Percentiles rank a stretch among this genome's conserved stretches.
Conservation (phyloP, 2,888 invertebrate genomes). For the Acanthacorydalis orientalis region DNA sequence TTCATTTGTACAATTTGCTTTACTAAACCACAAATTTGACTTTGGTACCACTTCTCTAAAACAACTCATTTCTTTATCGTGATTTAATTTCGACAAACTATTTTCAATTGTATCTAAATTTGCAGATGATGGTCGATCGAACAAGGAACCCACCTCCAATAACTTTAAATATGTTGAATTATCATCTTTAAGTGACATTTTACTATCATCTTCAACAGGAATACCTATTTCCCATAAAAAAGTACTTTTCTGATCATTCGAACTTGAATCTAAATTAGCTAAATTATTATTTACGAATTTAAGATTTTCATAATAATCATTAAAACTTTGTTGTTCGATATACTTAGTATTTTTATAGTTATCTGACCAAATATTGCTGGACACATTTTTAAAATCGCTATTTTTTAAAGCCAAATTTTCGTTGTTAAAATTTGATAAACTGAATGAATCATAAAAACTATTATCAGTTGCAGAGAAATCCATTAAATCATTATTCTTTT, state of each 20-base stretch:
- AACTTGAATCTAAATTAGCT: no score
- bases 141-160: no score
- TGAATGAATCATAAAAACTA: conserved; percentile 7
- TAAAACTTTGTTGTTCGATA: conserved; percentile 7
- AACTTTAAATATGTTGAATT: no score
- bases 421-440: neutral
- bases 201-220: no score
- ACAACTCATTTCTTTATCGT: conserved; percentile 40
- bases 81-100: conserved; percentile 40
- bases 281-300: neutral
- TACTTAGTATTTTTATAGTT: neutral
- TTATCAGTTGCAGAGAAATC: neutral
- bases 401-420: neutral
- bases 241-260: no score
- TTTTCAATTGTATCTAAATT: conserved; percentile 10
- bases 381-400: neutral
- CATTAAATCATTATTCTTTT: neutral
- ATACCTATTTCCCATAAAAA: no score
- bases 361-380: conserved; percentile 1
- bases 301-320: conserved; percentile 7
- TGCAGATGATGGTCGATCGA: no score
- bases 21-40: neutral
- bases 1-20: conserved; percentile 5
- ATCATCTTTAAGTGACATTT: no score
- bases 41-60: conserved; percentile 39